Percentiles rank a stretch among this genome's conserved stretches.
These are phyloP conservation scores for Exaiptasia diaphana DNA, from an alignment of 64 coral and sea anemone genomes.

Conservation along the genomic window DNA sequence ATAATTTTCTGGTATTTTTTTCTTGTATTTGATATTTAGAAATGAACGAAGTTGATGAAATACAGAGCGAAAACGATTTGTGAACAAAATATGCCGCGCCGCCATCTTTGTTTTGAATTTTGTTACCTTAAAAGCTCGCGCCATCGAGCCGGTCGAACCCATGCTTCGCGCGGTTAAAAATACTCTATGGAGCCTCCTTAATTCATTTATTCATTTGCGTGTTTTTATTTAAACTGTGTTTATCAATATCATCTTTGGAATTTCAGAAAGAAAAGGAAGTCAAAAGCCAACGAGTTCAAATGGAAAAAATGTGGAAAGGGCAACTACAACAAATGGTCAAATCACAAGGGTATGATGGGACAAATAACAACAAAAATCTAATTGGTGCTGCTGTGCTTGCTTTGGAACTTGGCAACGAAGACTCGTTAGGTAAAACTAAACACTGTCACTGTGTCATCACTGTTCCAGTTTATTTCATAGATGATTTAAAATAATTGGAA, in stretches of 20 bases:
- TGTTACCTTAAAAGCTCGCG: not conserved
- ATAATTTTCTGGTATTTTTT: not conserved
- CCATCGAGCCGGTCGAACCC: not conserved
- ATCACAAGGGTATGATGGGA: constrained; percentile 19
- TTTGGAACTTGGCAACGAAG: constrained; percentile 10
- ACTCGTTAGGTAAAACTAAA: not conserved
- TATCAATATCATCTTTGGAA: too few relatives aligned
- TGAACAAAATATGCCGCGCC: not conserved
- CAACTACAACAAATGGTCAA: constrained; percentile 65
- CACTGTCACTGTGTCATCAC: too few relatives aligned
- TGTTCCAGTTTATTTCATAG: too few relatives aligned
- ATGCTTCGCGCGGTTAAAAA: not conserved
- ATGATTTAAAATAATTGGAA: too few relatives aligned
- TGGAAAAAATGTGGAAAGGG: constrained; percentile 89
- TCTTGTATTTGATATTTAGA: not conserved
- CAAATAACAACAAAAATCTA: not conserved
- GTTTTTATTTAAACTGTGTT: too few relatives aligned
- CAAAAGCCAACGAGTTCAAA: constrained; percentile 62
- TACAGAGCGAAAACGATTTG: not conserved
- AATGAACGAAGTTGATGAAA: not conserved
- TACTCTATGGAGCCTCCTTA: not conserved
- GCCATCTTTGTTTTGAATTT: not conserved
- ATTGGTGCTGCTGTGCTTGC: constrained; percentile 14
- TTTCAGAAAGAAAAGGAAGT: constrained; percentile 98
- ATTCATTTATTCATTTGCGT: too few relatives aligned